Evolutionary conservation across 2,888 invertebrate genomes (phyloP).

Genomic region (Troilus luridus): DNA sequence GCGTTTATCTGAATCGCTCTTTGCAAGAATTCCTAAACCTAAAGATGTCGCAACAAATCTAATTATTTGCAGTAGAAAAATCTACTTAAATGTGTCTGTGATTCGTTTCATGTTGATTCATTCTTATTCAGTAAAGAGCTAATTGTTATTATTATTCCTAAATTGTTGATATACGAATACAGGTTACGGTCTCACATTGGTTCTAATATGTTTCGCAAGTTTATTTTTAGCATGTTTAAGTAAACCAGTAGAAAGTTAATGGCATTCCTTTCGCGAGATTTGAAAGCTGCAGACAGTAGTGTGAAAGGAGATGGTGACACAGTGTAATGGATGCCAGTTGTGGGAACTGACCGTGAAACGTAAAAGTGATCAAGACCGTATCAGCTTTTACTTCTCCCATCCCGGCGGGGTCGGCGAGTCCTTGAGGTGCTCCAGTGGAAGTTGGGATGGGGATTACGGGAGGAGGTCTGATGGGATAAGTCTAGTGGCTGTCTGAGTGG

Average conservation of each 20-base stretch:
- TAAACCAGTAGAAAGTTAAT: neutral
- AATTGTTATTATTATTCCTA: too few relatives aligned
- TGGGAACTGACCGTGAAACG: conserved; percentile 2
- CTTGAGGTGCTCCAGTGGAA: neutral
- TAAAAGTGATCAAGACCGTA: neutral
- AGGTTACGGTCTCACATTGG: neutral
- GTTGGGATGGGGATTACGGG: neutral
- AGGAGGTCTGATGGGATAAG: neutral
- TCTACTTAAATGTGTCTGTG: too few relatives aligned
- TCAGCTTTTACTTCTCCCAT: neutral
- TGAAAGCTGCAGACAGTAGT: conserved; percentile 8
- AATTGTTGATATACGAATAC: too few relatives aligned
- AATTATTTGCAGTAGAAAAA: too few relatives aligned
- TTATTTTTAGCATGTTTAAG: neutral
- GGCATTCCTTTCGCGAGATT: neutral
- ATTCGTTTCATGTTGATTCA: too few relatives aligned
- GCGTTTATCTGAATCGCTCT: too few relatives aligned
- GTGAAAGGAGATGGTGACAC: conserved; percentile 3
- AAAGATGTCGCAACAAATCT: too few relatives aligned
- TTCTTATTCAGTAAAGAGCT: too few relatives aligned
- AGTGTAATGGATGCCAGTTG: neutral
- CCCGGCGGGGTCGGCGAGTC: neutral
- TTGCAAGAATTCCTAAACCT: too few relatives aligned
- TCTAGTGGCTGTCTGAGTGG: conserved; percentile 25
- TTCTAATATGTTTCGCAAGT: neutral